Evolutionary conservation across 2,888 invertebrate species (phyloP), one percentile per base, ranked within the genome.

Genomic region (Melanostoma scalare): DNA sequence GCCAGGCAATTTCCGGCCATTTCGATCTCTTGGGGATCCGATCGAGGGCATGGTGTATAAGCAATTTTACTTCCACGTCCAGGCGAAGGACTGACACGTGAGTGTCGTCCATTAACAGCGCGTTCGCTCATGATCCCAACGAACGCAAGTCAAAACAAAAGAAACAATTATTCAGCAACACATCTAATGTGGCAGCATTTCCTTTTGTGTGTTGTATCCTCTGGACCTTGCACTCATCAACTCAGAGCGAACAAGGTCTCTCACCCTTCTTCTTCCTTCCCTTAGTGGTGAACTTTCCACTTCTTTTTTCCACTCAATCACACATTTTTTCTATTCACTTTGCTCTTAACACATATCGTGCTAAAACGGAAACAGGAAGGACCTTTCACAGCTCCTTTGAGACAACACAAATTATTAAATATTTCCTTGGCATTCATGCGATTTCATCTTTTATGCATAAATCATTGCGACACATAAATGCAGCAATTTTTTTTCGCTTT

Each of bases 71-170:
- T 89, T 71, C 90, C 89, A 67, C 90, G 89, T 74, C 90, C 90
- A 76, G 91, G 91, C 72, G 90, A 89, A 42, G 91, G 91, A 86
- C 91, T 91, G 73, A 91, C 90, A 68, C 91, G 90, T 53, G 91
- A 89, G 86, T 90, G 89, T 38, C 91, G 90, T 48, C 89, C 90
- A 58, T 88, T 88, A 52, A 87, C 87, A 75, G 86, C 85, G 44
- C 87, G 87, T 87, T 89, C 89, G 86, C 88, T 88, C 89, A 89
- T 91, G 87, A 69, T 88, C 55, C 55, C 31, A 63, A 53, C 36
- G 6, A 61, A 38, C 36, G 1, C 20, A 20, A 20, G 20, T 20
- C 35, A 35, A 44, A 48, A 48, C 2, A 8, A 61, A 20, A 20
- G 20, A 20, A 20, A 20, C 20, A 20, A 60, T 55, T 61, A 68